Base-by-base conservation (phyloP, 2,888 invertebrate genomes). In the Yponomeuta sedellus region DNA sequence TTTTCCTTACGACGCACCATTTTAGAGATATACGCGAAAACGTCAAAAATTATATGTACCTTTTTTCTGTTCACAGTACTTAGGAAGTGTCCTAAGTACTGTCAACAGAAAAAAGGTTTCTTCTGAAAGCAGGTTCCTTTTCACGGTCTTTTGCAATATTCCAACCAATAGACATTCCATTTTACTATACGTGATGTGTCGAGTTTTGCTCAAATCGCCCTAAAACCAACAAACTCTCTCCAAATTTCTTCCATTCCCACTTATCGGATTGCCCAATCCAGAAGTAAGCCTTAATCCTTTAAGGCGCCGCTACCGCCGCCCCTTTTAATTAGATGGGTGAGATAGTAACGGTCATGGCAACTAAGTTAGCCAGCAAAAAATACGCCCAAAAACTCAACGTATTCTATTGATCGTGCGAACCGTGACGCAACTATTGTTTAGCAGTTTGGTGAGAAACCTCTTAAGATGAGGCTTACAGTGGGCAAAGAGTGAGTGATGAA, bases 341-440 rank as follows among this genome's bases (percentile, higher is more conserved):
- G 77, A 77, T 72, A 74, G 75, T 85, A 86, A 83, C 83, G 80
- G 83, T 79, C 75, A 69, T 68, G 59, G 67, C 68, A 67, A 71
- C 72, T 72, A 58, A 39, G 61, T 20, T 69, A 70, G 67, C 69
- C 67, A 72, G 72, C 68, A 68, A 82, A 85, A 87, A 87, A 80
- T 73, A 63, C 52, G 68, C 67, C 80, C 77, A 87, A 87, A 87
- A 86, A 83, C 80, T 66, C 70, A 75, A 79, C 85, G 75, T 80
- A 78, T 71, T 82, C 83, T 88, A 88, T 89, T 90, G 88, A 88
- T 34, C 34, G 34, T 34, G 10, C 34, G 34, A 8, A 34, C 88
- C 88, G 79, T 90, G 88, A 89, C 86, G 89, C 85, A 90, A 89
- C 84, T 80, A 91, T 88, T 91, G 89, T 90, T 89, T 88, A 86